Evolutionary conservation across 1,140 invertebrate species (phyloP).

Genomic region (Drosophila quadrilineata): DNA sequence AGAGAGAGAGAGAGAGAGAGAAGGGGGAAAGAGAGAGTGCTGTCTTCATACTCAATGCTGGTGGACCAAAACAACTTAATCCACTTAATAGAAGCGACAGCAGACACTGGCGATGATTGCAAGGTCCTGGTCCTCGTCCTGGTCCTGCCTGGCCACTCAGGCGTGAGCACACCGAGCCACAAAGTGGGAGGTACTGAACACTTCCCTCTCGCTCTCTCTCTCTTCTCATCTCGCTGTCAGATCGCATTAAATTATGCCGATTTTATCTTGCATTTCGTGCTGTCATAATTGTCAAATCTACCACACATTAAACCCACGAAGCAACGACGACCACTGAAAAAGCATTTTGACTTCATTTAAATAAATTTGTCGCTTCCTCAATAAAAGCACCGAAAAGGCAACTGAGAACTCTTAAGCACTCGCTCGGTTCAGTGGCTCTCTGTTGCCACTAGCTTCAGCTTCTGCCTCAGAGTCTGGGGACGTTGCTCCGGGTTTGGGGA

Average conservation of each 20-base stretch:
- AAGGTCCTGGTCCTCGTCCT: too few relatives aligned
- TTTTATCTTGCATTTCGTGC: slow-evolving; percentile 64
- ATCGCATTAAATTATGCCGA: slow-evolving; percentile 57
- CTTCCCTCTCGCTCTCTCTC: too few relatives aligned
- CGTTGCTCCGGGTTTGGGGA: not conserved
- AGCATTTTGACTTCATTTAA: slow-evolving; percentile 73
- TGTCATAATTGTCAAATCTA: slow-evolving; percentile 78
- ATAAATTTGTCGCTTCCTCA: slow-evolving; percentile 77
- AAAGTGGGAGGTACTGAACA: too few relatives aligned
- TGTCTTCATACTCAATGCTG: not conserved
- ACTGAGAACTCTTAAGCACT: slow-evolving; percentile 26
- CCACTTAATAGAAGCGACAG: slow-evolving; percentile 71
- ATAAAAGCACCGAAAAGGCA: slow-evolving; percentile 55
- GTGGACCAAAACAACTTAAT: slow-evolving; percentile 65
- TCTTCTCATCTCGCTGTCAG: not conserved
- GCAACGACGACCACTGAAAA: slow-evolving; percentile 31
- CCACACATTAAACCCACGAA: slow-evolving; percentile 68
- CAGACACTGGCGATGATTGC: slow-evolving; percentile 49
- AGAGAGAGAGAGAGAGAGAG: slow-evolving; percentile 3
- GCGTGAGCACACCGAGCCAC: slow-evolving; percentile 4
- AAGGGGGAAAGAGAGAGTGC: not conserved
- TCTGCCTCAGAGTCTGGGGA: not conserved
- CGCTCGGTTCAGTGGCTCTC: slow-evolving; percentile 9
- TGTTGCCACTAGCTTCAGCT: too few relatives aligned
- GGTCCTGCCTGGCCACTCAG: slow-evolving; percentile 37